Conservation (phyloP, 30 jellyfish, hydroid and myxozoan species). For the Mastigias papua region DNA sequence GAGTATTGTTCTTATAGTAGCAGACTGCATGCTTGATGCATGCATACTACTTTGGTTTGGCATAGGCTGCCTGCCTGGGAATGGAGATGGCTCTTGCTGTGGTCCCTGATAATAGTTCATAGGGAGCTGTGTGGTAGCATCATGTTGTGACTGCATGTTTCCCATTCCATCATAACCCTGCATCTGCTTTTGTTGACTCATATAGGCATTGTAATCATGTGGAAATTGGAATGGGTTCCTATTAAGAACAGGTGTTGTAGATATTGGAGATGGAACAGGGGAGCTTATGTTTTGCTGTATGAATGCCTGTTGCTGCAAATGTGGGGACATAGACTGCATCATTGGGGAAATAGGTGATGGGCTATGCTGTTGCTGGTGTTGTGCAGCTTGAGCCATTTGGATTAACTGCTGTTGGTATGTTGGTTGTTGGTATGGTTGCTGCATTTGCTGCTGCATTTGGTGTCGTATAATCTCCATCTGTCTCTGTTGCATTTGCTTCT, state of each 20-base stretch:
- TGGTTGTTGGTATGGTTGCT: slow-evolving; percentile 67
- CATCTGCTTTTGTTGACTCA: slow-evolving; percentile 83
- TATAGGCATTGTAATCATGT: slow-evolving; percentile 71
- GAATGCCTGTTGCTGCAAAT: slow-evolving; percentile 73
- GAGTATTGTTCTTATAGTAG: slow-evolving; percentile 66
- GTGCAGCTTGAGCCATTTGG: slow-evolving; percentile 78
- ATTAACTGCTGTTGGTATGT: slow-evolving; percentile 73
- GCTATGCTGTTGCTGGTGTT: slow-evolving; percentile 74
- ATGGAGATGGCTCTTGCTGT: slow-evolving; percentile 67
- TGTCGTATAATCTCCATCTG: slow-evolving; percentile 59
- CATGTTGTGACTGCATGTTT: slow-evolving; percentile 73
- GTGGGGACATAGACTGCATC: slow-evolving; percentile 77
- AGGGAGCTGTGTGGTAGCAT: slow-evolving; percentile 47
- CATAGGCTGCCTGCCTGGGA: slow-evolving; percentile 59
- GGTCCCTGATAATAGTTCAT: slow-evolving; percentile 63
- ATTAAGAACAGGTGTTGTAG: slow-evolving; percentile 65
- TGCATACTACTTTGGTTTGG: slow-evolving; percentile 56
- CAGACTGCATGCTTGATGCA: slow-evolving; percentile 57
- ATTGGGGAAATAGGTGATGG: slow-evolving; percentile 81
- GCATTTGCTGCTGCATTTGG: slow-evolving; percentile 58
- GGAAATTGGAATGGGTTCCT: slow-evolving; percentile 89
- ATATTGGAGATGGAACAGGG: slow-evolving; percentile 83
- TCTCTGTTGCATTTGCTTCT: slow-evolving; percentile 77
- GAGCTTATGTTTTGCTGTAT: slow-evolving; percentile 77
- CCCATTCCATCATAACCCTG: slow-evolving; percentile 72